A percentile compares a stretch with the other conserved stretches of the same genome.
These are phyloP conservation scores for Stomorhina lunata DNA, from an alignment of 2,888 invertebrate genomes.

Conservation along the genomic window DNA sequence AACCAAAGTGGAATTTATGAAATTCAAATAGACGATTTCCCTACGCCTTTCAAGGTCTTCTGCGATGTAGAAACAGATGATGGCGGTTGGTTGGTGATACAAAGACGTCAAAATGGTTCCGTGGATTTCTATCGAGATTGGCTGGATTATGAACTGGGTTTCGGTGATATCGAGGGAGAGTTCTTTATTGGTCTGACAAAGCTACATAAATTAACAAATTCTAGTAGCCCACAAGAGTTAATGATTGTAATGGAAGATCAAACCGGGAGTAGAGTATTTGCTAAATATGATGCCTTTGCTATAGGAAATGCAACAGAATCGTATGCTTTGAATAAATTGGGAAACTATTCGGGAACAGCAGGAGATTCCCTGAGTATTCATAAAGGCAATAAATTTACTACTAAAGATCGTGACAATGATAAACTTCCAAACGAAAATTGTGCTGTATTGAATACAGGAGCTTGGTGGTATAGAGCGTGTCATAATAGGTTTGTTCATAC, in stretches of 20 bases:
- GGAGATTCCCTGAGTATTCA: conserved; percentile 15
- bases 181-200: conserved; percentile 12
- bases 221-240: conserved; percentile 26
- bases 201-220: not conserved
- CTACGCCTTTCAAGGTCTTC: not conserved
- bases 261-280: not conserved
- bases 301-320: conserved; percentile 6
- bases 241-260: conserved; percentile 9
- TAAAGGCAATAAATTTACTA: conserved; percentile 28
- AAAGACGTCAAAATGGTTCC: conserved; percentile 30
- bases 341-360: conserved; percentile 38
- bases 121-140: conserved; percentile 18
- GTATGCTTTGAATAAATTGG: conserved; percentile 30
- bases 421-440: not conserved
- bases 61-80: conserved; percentile 4
- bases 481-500: no score
- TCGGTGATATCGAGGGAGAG: conserved; percentile 17
- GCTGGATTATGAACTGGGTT: not conserved
- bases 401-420: conserved; percentile 34
- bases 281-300: conserved; percentile 25
- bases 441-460: conserved; percentile 17
- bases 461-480: conserved; percentile 46
- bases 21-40: not conserved
- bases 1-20: conserved; percentile 38
- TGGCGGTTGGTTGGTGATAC: conserved; percentile 27